Percentiles rank a stretch among this genome's conserved stretches.
Conservation (phyloP, 53 echinoderm and acorn worm species). For the Crossaster papposus region DNA sequence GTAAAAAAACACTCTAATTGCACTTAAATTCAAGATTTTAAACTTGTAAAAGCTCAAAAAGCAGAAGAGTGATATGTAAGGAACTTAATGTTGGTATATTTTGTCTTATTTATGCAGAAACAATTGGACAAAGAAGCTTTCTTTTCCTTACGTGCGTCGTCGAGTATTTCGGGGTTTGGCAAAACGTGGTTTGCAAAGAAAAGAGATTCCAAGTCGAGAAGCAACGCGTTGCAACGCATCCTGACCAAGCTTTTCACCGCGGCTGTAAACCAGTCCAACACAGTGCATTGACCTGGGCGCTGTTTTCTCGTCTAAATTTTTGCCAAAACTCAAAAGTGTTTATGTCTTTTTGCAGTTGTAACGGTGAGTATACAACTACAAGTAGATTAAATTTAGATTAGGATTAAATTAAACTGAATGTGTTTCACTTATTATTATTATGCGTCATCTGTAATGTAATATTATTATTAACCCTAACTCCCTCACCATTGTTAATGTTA, state of each 20-base stretch:
- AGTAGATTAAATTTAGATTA: no score
- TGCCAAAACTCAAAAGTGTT: slow-evolving; percentile 77
- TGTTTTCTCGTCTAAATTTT: slow-evolving; percentile 65
- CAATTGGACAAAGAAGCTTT: background rate
- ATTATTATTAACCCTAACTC: no score
- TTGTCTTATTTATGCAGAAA: background rate
- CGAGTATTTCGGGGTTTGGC: background rate
- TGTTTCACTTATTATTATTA: no score
- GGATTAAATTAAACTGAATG: no score
- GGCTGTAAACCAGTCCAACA: background rate
- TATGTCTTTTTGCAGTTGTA: slow-evolving; percentile 87
- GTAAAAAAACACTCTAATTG: background rate
- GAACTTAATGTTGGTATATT: background rate
- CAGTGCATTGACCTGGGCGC: slow-evolving; percentile 50
- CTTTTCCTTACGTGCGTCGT: background rate
- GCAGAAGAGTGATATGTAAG: background rate
- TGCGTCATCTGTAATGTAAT: no score
- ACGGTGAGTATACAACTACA: slow-evolving; percentile 62
- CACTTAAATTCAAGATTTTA: background rate
- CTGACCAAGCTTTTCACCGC: background rate
- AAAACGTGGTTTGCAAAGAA: slow-evolving; percentile 10
- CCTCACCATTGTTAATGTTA: no score
- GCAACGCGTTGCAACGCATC: no score
- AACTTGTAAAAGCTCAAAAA: background rate
- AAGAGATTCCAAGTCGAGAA: background rate